phyloP scores from a whole-genome alignment of 1,140 invertebrate genomes.

The Drosophila busckii region DNA sequence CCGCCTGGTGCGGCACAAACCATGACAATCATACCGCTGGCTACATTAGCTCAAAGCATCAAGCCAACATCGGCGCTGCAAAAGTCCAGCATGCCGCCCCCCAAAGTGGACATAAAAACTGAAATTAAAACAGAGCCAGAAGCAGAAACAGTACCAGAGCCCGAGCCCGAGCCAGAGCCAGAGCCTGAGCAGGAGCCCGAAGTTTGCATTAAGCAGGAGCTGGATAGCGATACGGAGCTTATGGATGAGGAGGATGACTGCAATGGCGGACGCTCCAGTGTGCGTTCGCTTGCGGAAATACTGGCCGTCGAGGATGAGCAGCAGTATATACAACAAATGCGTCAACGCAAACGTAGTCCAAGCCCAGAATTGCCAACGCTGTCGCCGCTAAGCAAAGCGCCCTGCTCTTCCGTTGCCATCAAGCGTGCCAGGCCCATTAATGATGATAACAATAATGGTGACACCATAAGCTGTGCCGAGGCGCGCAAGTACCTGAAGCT shows the following conservation, averaged over 20 bases:
- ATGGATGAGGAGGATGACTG: conserved; percentile 38
- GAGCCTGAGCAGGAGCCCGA: neutral
- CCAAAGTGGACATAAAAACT: conserved; percentile 63
- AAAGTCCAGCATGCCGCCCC: conserved; percentile 46
- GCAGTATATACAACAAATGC: conserved; percentile 61
- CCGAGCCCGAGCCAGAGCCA: conserved; percentile 9
- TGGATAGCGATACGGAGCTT: conserved; percentile 40
- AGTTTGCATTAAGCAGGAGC: conserved; percentile 32
- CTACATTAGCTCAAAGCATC: conserved; percentile 61
- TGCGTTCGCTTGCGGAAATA: conserved; percentile 56
- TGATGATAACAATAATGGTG: conserved; percentile 58
- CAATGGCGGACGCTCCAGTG: conserved; percentile 57
- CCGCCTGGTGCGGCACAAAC: conserved; percentile 48
- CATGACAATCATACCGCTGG: conserved; percentile 73
- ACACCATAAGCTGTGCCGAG: conserved; percentile 50
- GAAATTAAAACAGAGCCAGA: conserved; percentile 68
- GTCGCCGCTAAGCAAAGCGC: conserved; percentile 45
- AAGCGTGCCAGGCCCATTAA: conserved; percentile 37
- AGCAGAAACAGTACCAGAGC: conserved; percentile 5
- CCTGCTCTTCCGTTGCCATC: conserved; percentile 1
- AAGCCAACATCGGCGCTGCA: conserved; percentile 26
- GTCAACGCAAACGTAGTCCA: conserved; percentile 29
- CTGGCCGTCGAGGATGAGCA: conserved; percentile 55
- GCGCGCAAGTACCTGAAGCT: conserved; percentile 72
- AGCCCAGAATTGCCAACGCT: conserved; percentile 29